A percentile compares a stretch with the other conserved stretches of the same genome.
These are phyloP conservation scores for Rhodinocichla rosea DNA, from an alignment of 2,113 vertebrate species.

Conservation along the genomic window DNA sequence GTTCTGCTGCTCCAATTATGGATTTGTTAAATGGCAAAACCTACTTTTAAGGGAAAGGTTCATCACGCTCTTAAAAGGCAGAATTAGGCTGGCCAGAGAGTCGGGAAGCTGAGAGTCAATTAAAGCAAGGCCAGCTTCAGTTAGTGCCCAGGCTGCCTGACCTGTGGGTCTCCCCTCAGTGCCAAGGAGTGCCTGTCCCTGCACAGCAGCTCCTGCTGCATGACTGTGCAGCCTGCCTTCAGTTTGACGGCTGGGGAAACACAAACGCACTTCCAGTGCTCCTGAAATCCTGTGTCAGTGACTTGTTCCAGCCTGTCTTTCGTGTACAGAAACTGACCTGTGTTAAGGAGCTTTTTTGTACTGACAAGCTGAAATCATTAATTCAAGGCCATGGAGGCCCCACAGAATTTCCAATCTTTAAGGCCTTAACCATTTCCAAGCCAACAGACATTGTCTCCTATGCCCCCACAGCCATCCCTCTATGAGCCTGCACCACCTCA, in stretches of 20 bases:
- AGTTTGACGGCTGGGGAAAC: rapidly evolving
- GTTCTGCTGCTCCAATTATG: background rate
- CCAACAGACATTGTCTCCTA: rapidly evolving
- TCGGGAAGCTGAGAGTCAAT: background rate
- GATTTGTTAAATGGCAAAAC: background rate
- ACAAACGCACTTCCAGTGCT: rapidly evolving
- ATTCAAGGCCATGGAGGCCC: background rate
- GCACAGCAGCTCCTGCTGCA: background rate
- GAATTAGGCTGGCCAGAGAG: background rate
- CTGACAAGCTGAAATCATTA: background rate
- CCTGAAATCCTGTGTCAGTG: rapidly evolving
- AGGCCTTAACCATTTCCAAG: rapidly evolving
- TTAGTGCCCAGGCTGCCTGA: background rate
- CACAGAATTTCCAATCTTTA: rapidly evolving
- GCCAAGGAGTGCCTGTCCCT: background rate
- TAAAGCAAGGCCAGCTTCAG: background rate
- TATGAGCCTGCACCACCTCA: background rate
- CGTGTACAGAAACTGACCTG: rapidly evolving
- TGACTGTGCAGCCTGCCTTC: background rate
- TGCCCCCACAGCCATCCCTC: rapidly evolving
- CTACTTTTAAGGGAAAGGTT: background rate
- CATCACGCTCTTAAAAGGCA: background rate
- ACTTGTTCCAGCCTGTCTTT: background rate
- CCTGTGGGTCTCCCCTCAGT: background rate
- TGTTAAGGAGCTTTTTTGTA: background rate